Evolutionary conservation across 2,797 vertebrate genomes (phyloP).

Genomic region (Phoxinus dragarum): DNA sequence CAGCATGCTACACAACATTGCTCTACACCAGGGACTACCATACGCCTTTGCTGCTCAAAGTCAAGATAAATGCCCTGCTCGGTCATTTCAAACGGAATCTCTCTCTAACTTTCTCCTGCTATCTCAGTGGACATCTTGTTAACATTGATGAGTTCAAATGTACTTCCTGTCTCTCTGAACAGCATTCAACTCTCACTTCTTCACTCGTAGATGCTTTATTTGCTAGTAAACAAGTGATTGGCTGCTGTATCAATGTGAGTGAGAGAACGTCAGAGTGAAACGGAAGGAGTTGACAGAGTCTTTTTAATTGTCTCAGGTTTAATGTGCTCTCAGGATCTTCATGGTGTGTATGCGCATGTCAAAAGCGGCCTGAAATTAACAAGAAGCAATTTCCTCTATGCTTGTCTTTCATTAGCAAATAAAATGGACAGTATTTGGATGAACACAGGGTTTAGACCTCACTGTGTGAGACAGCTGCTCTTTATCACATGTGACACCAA

Average conservation of each 20-base stretch:
- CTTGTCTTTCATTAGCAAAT: slow-evolving; percentile 60
- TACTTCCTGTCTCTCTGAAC: slow-evolving; percentile 15
- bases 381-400: slow-evolving; percentile 57
- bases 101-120: background rate
- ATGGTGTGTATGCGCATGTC: background rate
- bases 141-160: slow-evolving; percentile 33
- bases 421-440: slow-evolving; percentile 52
- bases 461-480: slow-evolving; percentile 8
- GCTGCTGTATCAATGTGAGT: slow-evolving; percentile 3
- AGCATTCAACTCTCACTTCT: background rate
- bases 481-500: slow-evolving; percentile 29
- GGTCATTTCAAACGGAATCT: slow-evolving; percentile 20
- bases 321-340: slow-evolving; percentile 27
- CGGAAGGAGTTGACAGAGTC: slow-evolving; percentile 23
- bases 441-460: slow-evolving; percentile 29
- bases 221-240: slow-evolving; percentile 34
- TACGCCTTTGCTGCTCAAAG: background rate
- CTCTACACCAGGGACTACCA: background rate
- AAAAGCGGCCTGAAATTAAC: slow-evolving; percentile 50
- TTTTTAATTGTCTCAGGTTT: slow-evolving; percentile 39
- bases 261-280: slow-evolving; percentile 22
- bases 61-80: slow-evolving; percentile 9
- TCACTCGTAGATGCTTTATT: slow-evolving; percentile 7
- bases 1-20: background rate
- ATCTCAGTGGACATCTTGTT: slow-evolving; percentile 24